A percentile compares a stretch with the other conserved stretches of the same genome.
phyloP scores from a whole-genome alignment of 2,113 vertebrate genomes.

The Pitta sordida region DNA sequence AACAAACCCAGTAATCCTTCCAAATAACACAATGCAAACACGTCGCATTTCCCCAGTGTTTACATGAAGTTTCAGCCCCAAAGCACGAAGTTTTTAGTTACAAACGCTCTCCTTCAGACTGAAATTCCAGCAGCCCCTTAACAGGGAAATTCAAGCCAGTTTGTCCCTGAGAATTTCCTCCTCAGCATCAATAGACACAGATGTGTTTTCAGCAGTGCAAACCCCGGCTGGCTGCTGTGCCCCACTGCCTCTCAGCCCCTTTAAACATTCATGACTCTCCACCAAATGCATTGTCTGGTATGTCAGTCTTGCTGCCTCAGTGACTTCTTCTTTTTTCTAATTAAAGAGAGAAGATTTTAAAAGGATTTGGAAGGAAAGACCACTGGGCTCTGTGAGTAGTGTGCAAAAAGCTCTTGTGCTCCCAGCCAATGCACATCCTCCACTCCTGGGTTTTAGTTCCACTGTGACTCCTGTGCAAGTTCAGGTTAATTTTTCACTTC shows the following conservation, averaged over 20 bases:
- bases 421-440: not conserved
- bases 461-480: not conserved
- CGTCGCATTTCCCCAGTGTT: not conserved
- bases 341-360: conserved; percentile 33
- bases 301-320: conserved; percentile 31
- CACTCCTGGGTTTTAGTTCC: not conserved
- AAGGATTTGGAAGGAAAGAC: conserved; percentile 24
- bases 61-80: not conserved
- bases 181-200: not conserved
- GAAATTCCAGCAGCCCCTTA: not conserved
- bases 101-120: not conserved
- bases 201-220: conserved; percentile 2
- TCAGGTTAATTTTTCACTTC: not conserved
- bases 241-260: conserved; percentile 43
- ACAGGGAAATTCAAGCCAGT: not conserved
- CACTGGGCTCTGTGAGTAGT: not conserved
- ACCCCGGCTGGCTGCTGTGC: not conserved
- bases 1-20: not conserved
- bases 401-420: not conserved
- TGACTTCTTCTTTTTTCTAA: conserved; percentile 5
- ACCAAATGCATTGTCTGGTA: conserved; percentile 39
- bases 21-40: not conserved
- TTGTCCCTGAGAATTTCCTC: conserved; percentile 1
- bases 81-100: not conserved
- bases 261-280: conserved; percentile 65